These are phyloP conservation scores for Caenorhabditis imperialis DNA, from an alignment of 2,888 invertebrate species.

Conservation along the genomic window DNA sequence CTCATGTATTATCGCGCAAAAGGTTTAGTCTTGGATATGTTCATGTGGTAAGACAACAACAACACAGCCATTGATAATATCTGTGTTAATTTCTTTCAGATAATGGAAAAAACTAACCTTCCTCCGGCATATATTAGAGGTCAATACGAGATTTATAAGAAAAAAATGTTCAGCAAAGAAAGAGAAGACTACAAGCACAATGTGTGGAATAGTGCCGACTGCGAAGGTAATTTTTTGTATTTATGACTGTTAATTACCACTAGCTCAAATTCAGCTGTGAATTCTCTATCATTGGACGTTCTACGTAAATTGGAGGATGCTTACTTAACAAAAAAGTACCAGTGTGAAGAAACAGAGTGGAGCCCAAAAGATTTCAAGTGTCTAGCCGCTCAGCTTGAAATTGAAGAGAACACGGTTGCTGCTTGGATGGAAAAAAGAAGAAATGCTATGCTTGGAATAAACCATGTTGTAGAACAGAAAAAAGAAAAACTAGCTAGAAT, in stretches of 20 bases:
- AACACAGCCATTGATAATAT: not conserved
- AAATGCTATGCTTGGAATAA: too few relatives aligned
- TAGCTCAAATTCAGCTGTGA: not conserved
- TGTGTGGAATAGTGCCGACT: not conserved
- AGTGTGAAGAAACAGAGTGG: not conserved
- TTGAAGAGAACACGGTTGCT: not conserved
- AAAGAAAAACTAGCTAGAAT: too few relatives aligned
- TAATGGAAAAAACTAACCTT: conserved; percentile 6
- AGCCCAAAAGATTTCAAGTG: not conserved
- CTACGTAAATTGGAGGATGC: conserved; percentile 3
- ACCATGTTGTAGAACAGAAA: too few relatives aligned
- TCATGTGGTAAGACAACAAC: not conserved
- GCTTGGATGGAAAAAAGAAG: conserved; percentile 2
- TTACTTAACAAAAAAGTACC: conserved; percentile 6
- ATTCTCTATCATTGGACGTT: not conserved
- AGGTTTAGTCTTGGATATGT: not conserved
- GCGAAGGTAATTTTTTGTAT: too few relatives aligned
- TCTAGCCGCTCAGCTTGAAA: not conserved
- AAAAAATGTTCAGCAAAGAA: conserved; percentile 1
- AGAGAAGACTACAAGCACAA: not conserved
- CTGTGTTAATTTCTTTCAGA: not conserved
- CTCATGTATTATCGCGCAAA: not conserved
- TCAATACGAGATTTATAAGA: conserved; percentile 3
- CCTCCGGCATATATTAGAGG: not conserved
- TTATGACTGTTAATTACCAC: too few relatives aligned